Base-by-base conservation (phyloP, 2,113 vertebrate species). In the Theristicus caerulescens region DNA sequence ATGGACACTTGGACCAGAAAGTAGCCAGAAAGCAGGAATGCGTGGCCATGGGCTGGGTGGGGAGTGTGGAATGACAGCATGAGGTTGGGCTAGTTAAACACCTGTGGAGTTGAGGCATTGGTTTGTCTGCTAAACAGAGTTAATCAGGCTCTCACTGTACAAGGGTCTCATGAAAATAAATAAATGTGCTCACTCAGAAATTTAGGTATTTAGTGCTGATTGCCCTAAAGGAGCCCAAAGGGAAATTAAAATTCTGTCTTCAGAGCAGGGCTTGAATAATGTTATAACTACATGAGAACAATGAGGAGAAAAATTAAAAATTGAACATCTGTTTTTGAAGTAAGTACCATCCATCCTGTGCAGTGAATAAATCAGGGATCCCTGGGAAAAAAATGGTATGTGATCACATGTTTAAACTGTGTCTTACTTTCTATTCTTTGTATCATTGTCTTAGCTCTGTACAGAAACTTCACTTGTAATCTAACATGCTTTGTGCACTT, bases 211-310 rank as follows among this genome's bases (percentile, higher is more conserved):
- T 86, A 90, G 16, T 57, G 20, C 26, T 69, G 57, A 71, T 79
- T 92, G 16, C 14, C 65, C 32, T 93, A 51, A 94, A 94, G 18
- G 16, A 90, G 0, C 13, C 65, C 14, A 36, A 74, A 88, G 65
- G 44, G 52, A 94, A 93, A 88, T 72, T 31, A 90, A 69, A 72
- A 95, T 69, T 92, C 57, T 47, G 5, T 64, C 13, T 79, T 55
- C 73, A 64, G 70, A 88, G 22, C 6, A 67, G 18, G 3, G 11
- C 36, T 82, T 95, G 57, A 76, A 76, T 71, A 93, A 61, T 19
- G 2, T 57, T 65, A 32, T 36, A 77, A 57, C 13, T 59, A 34
- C 17, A 62, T 1, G 9, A 79, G 61, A 90, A 93, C 73, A 92
- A 85, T 42, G 25, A 90, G 9, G 5, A 57, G 9, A 10, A 82